Percentiles rank a stretch among this genome's conserved stretches.
Conservation (phyloP, 2,888 invertebrate genomes). For the Nymphalis polychloros region DNA sequence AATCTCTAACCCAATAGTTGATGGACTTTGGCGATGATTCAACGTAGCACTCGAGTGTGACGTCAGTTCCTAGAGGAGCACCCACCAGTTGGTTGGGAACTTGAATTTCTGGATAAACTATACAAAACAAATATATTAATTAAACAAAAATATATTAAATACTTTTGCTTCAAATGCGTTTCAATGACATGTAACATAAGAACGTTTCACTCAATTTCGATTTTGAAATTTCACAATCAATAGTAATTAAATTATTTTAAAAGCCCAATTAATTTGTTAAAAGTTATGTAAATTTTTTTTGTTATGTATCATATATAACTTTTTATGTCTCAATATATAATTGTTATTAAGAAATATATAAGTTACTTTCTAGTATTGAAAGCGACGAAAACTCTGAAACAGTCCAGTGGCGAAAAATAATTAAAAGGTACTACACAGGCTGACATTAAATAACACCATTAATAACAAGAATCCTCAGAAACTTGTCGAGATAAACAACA, state of each 20-base stretch:
- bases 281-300: background rate
- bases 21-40: constrained; percentile 95
- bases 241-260: too few species aligned
- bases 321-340: background rate
- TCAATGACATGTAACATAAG: too few species aligned
- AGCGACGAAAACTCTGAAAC: constrained; percentile 2
- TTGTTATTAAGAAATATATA: background rate
- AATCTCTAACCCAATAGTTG: constrained; percentile 94
- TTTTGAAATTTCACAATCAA: too few species aligned
- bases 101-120: constrained; percentile 95
- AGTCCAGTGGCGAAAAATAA: constrained; percentile 65
- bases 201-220: too few species aligned
- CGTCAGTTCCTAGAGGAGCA: constrained; percentile 92
- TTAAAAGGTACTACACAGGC: constrained; percentile 67
- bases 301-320: background rate
- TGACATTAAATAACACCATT: constrained; percentile 74
- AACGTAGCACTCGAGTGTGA: constrained; percentile 93
- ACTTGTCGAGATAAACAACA: constrained; percentile 72
- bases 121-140: constrained; percentile 39
- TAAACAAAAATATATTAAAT: too few species aligned
- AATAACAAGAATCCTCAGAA: constrained; percentile 70
- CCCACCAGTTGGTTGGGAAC: constrained; percentile 96
- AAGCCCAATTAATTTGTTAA: too few species aligned
- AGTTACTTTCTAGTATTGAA: background rate
- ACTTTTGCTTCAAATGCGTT: too few species aligned